Conservation (phyloP, 1,140 invertebrate genomes). For the Tetraneura akinire region DNA sequence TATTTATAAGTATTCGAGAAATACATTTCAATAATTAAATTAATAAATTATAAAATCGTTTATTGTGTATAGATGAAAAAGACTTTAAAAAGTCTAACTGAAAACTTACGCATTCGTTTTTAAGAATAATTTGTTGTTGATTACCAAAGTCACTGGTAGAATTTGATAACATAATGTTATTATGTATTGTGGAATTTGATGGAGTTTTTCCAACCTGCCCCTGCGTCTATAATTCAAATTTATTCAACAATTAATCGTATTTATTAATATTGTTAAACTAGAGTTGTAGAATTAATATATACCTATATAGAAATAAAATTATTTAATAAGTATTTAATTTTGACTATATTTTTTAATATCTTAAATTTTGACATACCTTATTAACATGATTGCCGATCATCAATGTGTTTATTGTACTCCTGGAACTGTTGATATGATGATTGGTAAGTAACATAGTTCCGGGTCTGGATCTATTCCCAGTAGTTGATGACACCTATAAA, state of each 20-base stretch:
- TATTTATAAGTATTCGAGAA: too few relatives aligned
- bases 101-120: conserved; percentile 37
- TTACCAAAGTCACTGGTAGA: conserved; percentile 53
- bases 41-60: too few relatives aligned
- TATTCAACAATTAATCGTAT: too few relatives aligned
- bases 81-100: too few relatives aligned
- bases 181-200: conserved; percentile 56
- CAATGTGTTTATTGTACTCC: conserved; percentile 8
- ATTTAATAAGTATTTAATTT: too few relatives aligned
- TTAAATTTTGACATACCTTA: neutral
- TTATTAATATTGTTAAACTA: neutral
- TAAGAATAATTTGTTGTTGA: conserved; percentile 51
- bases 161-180: conserved; percentile 32
- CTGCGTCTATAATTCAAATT: neutral
- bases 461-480: neutral
- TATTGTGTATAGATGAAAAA: too few relatives aligned
- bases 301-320: too few relatives aligned
- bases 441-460: conserved; percentile 7
- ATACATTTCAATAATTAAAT: too few relatives aligned
- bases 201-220: conserved; percentile 58
- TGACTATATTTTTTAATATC: too few relatives aligned
- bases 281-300: too few relatives aligned
- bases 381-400: conserved; percentile 4
- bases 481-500: conserved; percentile 25
- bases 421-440: neutral